Evolutionary conservation across 2,797 vertebrate genomes (phyloP).

Genomic region (Chaunax sp.): DNA sequence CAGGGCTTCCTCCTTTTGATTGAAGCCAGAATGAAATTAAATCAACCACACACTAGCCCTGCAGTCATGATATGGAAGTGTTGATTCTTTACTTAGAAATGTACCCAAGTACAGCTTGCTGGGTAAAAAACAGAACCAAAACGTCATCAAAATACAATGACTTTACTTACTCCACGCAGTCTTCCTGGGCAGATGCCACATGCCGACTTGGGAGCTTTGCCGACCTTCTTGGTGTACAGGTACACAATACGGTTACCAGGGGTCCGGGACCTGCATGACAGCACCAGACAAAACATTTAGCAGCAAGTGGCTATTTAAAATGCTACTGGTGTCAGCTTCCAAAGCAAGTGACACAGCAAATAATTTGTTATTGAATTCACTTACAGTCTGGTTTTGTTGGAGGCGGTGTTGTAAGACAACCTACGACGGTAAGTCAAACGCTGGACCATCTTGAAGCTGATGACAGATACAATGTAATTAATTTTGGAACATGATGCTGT

Average conservation of each 20-base stretch:
- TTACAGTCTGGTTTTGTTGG: conserved; percentile 99
- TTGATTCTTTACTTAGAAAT: too few species aligned
- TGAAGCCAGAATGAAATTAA: too few species aligned
- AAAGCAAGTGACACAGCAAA: too few species aligned
- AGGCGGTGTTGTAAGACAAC: conserved; percentile 99
- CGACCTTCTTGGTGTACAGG: conserved; percentile 98
- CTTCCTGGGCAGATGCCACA: conserved; percentile 97
- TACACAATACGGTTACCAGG: conserved; percentile 98
- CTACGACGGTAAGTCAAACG: conserved; percentile 98
- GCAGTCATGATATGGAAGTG: too few species aligned
- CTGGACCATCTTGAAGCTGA: conserved; percentile 92
- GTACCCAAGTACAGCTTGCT: not conserved
- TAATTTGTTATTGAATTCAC: conserved; percentile 68
- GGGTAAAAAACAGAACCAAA: fast-evolving
- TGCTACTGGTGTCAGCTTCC: too few species aligned
- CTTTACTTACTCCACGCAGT: conserved; percentile 93
- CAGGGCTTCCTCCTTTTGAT: not conserved
- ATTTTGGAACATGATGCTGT: not conserved
- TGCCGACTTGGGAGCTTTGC: conserved; percentile 96
- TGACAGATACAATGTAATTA: not conserved
- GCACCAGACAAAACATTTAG: not conserved
- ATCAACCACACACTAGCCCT: not conserved
- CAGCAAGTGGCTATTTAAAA: not conserved
- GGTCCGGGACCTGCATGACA: conserved; percentile 89
- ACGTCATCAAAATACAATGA: fast-evolving